Percentiles rank a stretch among this genome's conserved stretches.
Conservation (phyloP, 2,888 invertebrate genomes). For the Ptilodon capucinus region DNA sequence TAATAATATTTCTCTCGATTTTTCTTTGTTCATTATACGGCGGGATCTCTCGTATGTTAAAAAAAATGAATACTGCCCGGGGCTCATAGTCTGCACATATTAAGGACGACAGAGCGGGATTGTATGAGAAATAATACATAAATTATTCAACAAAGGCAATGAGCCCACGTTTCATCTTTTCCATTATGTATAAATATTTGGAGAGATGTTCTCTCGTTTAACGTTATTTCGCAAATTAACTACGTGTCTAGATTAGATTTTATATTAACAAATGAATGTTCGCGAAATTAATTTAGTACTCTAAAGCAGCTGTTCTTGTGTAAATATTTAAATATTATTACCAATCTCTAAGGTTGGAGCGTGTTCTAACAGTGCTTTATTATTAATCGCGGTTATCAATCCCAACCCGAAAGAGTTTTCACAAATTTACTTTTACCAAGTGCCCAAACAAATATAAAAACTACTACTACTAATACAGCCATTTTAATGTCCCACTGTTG, state of each 20-base stretch:
- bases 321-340: constrained; percentile 25
- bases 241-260: constrained; percentile 43
- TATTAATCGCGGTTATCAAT: constrained; percentile 4
- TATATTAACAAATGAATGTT: constrained; percentile 29
- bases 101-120: constrained; percentile 44
- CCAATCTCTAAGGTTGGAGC: constrained; percentile 1
- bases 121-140: constrained; percentile 66
- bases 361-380: constrained; percentile 7
- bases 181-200: constrained; percentile 64
- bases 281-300: constrained; percentile 25
- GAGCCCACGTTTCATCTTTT: constrained; percentile 67
- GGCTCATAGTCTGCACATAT: constrained; percentile 48
- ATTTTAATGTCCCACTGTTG: too few relatives aligned
- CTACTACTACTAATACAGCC: too few relatives aligned
- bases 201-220: constrained; percentile 51
- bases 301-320: constrained; percentile 18
- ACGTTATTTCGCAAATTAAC: constrained; percentile 61
- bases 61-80: constrained; percentile 51
- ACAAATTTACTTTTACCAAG: too few relatives aligned
- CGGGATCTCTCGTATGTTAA: constrained; percentile 32
- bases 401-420: background rate
- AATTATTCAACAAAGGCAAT: constrained; percentile 71
- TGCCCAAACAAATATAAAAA: too few relatives aligned
- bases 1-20: constrained; percentile 20
- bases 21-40: constrained; percentile 34